Base-by-base conservation (phyloP, 2,113 vertebrate species). In the Serinus canaria region DNA sequence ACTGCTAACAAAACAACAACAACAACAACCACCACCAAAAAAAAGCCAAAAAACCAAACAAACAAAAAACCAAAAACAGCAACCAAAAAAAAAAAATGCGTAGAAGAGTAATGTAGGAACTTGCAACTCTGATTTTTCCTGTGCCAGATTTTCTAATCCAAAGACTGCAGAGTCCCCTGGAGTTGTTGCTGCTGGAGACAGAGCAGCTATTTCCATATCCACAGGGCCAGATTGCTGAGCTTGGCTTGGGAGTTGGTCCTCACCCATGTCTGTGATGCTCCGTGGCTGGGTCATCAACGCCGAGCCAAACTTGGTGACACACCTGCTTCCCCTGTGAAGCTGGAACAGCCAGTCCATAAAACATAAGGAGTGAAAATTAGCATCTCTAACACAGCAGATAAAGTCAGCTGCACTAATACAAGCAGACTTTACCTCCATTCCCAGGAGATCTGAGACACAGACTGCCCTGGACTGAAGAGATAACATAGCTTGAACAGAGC, bases 231-330 rank as follows among this genome's bases (percentile, higher is more conserved):
- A 43, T 39, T 9, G 1, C 15, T 64, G 62, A 70, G 10, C 10
- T 69, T 6, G 11, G 37, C 4, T 19, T 53, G 4, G 33, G 24
- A 21, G 18, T 9, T 44, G 11, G 8, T 83, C 30, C 53, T 66
- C 3, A 0, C 14, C 15, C 6, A 5, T n/a, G 0, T 0, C 8
- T 60, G 30, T 7, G 24, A 19, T 0, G 0, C 8, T 52, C 7
- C 31, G 9, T 20, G 22, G 39, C 9, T 1, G 4, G 8, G 11
- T 56, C 25, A 59, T 33, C 19, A 64, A 17, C 23, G n/a, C 50
- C 23, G 63, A 59, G 20, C 3, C 25, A 52, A 63, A 21, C 7
- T 37, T 2, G 0, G 5, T 68, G n/a, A 39, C 74, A 56, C 4
- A 28, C 11, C 25, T n/a, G 5, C 17, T 60, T 60, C 13, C 13